Percentiles rank a stretch among this genome's conserved stretches.
These are phyloP conservation scores for Falco concolor DNA, from an alignment of 2,797 vertebrate genomes.

Conservation along the genomic window DNA sequence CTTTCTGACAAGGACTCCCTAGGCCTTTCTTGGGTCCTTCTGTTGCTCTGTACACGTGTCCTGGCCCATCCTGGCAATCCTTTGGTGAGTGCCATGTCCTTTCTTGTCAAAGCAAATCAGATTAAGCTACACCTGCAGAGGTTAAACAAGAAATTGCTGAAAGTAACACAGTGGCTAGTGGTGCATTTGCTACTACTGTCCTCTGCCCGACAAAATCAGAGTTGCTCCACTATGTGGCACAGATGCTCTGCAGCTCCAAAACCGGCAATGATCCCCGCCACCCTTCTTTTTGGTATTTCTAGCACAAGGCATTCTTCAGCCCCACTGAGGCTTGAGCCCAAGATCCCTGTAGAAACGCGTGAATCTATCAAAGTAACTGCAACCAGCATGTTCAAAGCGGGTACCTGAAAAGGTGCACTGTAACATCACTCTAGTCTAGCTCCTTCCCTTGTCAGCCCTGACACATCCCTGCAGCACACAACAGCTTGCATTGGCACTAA, in stretches of 20 bases:
- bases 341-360: not conserved
- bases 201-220: not conserved
- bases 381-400: not conserved
- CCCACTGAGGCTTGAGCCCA: not conserved
- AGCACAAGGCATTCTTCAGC: not conserved
- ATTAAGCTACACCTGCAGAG: not conserved
- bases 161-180: not conserved
- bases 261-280: not conserved
- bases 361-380: not conserved
- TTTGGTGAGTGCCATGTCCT: not conserved
- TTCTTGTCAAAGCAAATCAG: not conserved
- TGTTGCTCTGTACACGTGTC: not conserved
- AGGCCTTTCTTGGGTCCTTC: not conserved
- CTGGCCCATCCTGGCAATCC: not conserved
- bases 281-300: not conserved
- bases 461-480: not conserved
- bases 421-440: not conserved
- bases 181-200: not conserved
- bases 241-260: conserved; percentile 1
- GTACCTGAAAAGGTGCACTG: not conserved
- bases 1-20: not conserved
- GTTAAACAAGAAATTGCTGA: not conserved
- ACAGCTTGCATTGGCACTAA: not conserved
- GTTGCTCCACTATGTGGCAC: conserved; percentile 27
- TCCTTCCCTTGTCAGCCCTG: not conserved